Percentiles rank a stretch among this genome's conserved stretches.
Conservation (phyloP, 1,140 invertebrate genomes). For the Oryzaephilus surinamensis region DNA sequence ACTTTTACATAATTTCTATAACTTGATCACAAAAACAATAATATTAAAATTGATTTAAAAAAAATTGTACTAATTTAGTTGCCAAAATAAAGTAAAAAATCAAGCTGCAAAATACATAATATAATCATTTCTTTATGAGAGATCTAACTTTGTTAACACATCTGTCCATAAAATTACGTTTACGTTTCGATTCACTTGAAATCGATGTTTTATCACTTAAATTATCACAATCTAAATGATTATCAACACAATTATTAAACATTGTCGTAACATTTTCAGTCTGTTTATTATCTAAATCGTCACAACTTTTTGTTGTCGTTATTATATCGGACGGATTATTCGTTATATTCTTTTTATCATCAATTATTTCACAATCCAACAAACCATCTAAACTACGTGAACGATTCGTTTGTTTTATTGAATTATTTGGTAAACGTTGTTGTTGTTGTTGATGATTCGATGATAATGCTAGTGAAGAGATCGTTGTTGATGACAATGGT, state of each 20-base stretch:
- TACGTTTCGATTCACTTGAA: conserved; percentile 42
- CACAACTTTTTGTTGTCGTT: conserved; percentile 26
- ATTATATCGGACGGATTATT: conserved; percentile 30
- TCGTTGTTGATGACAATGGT: conserved; percentile 22
- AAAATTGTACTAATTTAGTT: conserved; percentile 8
- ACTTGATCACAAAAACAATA: conserved; percentile 11
- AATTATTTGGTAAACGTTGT: conserved; percentile 27
- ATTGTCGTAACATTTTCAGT: conserved; percentile 15
- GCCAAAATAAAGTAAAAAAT: conserved; percentile 8
- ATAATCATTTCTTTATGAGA: conserved; percentile 51
- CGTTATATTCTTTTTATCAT: conserved; percentile 9
- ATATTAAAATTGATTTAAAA: conserved; percentile 4
- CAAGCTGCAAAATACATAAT: no score
- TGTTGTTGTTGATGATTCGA: conserved; percentile 16
- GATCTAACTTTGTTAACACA: conserved; percentile 67
- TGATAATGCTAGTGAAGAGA: no score
- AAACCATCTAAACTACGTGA: conserved; percentile 61
- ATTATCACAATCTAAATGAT: conserved; percentile 26
- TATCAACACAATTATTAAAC: conserved; percentile 32
- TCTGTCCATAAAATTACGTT: conserved; percentile 65
- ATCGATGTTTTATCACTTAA: conserved; percentile 35
- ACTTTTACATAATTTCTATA: conserved; percentile 9
- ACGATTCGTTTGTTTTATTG: conserved; percentile 38
- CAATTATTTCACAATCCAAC: conserved; percentile 30
- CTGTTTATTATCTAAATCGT: conserved; percentile 20